Evolutionary conservation across 2,797 vertebrate genomes (phyloP).

Genomic region (Notolepis coatsorum): DNA sequence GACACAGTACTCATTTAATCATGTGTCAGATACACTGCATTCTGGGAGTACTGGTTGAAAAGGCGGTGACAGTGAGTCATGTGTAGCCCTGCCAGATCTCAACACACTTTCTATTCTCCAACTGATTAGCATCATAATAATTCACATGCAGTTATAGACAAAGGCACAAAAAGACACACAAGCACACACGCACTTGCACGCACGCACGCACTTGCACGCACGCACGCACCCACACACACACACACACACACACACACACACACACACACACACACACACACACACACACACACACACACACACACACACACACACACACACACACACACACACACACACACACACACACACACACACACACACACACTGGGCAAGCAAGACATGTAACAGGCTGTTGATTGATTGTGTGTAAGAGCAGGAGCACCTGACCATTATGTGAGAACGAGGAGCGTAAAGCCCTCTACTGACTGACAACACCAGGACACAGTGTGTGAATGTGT

Average conservation of each 20-base stretch:
- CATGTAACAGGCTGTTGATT: constrained; percentile 65
- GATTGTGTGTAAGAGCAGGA: constrained; percentile 59
- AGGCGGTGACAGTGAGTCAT: constrained; percentile 55
- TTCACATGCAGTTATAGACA: constrained; percentile 41
- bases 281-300: background rate
- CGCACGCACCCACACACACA: constrained; percentile 1
- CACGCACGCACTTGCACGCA: background rate
- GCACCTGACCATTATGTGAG: constrained; percentile 62
- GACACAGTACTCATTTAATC: no score
- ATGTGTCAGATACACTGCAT: no score
- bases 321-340: background rate
- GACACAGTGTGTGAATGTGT: constrained; percentile 5
- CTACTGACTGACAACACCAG: constrained; percentile 62
- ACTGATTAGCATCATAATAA: constrained; percentile 35
- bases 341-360: background rate
- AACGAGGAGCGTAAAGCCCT: constrained; percentile 44
- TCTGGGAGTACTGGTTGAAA: no score
- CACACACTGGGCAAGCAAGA: constrained; percentile 29
- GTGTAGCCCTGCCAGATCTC: constrained; percentile 13
- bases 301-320: background rate
- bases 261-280: constrained; percentile 1
- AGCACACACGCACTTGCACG: background rate
- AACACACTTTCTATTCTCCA: constrained; percentile 37
- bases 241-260: background rate
- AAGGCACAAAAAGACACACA: constrained; percentile 11